A percentile compares a stretch with the other conserved stretches of the same genome.
Evolutionary conservation across 1,140 invertebrate genomes (phyloP).

Genomic region (Cheumatopsyche charites): DNA sequence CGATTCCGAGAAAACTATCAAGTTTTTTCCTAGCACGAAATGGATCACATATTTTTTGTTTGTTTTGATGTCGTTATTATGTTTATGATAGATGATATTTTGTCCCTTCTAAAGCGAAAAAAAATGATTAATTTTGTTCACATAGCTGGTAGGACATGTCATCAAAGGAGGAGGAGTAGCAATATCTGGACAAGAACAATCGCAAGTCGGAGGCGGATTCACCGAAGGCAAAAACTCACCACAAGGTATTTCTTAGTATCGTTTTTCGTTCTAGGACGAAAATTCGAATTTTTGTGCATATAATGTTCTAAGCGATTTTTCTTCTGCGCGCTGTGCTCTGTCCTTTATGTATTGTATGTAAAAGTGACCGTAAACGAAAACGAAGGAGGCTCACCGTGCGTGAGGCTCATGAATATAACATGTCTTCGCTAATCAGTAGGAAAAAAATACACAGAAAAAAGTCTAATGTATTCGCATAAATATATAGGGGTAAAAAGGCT

Average conservation of each 20-base stretch:
- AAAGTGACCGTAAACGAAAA: slow-evolving; percentile 4
- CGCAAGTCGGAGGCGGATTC: slow-evolving; percentile 63
- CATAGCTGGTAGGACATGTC: slow-evolving; percentile 75
- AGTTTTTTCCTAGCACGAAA: no score
- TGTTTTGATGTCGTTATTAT: not conserved
- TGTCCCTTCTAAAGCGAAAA: not conserved
- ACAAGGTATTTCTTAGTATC: slow-evolving; percentile 46
- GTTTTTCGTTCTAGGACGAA: not conserved
- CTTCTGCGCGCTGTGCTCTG: not conserved
- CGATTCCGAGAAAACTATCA: no score
- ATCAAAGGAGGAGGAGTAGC: slow-evolving; percentile 77
- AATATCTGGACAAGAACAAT: slow-evolving; percentile 75
- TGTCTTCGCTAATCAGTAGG: slow-evolving; percentile 8
- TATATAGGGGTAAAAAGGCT: not conserved
- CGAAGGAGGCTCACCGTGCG: not conserved
- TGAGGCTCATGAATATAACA: slow-evolving; percentile 9
- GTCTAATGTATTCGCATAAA: slow-evolving; percentile 7
- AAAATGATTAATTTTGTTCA: slow-evolving; percentile 34
- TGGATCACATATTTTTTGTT: no score
- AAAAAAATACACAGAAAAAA: not conserved
- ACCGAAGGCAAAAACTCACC: slow-evolving; percentile 61
- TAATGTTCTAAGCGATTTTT: not conserved
- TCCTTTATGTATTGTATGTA: not conserved
- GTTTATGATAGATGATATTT: not conserved
- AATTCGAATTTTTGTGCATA: not conserved